Conservation (phyloP, 1,140 invertebrate genomes). For the Brachionus asplanchnoidis region DNA sequence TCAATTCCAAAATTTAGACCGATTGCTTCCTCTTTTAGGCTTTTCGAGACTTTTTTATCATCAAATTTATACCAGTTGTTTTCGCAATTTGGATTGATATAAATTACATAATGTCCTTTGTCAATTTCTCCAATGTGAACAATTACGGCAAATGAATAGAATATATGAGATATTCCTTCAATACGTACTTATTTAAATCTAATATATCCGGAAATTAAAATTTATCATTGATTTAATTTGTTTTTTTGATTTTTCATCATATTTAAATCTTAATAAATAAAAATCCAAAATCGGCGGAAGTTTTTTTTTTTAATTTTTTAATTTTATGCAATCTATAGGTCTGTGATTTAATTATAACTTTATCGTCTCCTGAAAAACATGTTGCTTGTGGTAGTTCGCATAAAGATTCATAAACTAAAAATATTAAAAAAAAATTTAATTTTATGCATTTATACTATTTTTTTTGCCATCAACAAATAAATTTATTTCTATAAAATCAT, state of each 20-base stretch:
- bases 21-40: too few relatives aligned
- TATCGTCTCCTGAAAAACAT: neutral
- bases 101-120: too few relatives aligned
- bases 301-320: neutral
- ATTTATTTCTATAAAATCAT: neutral
- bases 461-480: neutral
- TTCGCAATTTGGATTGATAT: too few relatives aligned
- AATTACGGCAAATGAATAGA: neutral
- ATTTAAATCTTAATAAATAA: neutral
- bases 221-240: neutral
- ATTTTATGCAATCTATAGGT: neutral
- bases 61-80: too few relatives aligned
- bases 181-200: neutral
- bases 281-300: neutral
- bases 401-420: constrained; percentile 9
- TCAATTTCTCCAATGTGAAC: neutral
- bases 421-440: neutral
- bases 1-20: too few relatives aligned
- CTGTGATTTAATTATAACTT: neutral
- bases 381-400: neutral
- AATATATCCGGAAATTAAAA: neutral
- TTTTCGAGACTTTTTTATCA: too few relatives aligned
- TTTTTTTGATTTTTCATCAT: neutral
- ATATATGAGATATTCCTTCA: neutral
- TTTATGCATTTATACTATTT: neutral